phyloP scores from a whole-genome alignment of 1,140 invertebrate genomes.

The Drosophila lacertosa region DNA sequence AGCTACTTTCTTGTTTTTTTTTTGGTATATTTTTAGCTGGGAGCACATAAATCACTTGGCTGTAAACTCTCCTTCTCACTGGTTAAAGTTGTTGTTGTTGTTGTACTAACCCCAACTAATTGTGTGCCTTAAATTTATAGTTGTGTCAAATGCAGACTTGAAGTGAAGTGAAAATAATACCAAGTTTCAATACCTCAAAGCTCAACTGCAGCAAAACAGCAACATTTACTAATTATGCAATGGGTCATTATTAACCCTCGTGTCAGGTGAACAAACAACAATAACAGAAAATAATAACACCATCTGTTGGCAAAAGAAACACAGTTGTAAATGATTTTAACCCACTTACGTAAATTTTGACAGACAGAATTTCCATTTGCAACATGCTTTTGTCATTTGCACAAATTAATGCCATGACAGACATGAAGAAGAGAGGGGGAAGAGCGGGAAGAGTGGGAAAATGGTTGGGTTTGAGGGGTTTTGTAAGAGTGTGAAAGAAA shows the following conservation, averaged over 20 bases:
- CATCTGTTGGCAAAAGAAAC: constrained; percentile 19
- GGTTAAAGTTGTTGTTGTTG: constrained; percentile 14
- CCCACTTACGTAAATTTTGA: constrained; percentile 70
- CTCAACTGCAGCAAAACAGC: constrained; percentile 8
- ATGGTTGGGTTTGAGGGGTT: background rate
- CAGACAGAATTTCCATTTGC: constrained; percentile 76
- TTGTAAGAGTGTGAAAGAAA: too few relatives aligned
- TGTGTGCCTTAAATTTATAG: constrained; percentile 68
- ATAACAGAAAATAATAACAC: background rate
- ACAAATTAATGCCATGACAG: constrained; percentile 69
- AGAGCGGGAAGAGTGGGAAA: background rate
- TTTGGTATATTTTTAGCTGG: constrained; percentile 46
- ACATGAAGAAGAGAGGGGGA: background rate
- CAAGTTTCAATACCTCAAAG: constrained; percentile 32
- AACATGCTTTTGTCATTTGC: constrained; percentile 80
- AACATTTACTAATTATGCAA: constrained; percentile 67
- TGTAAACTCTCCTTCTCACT: constrained; percentile 6
- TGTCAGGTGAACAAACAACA: constrained; percentile 50
- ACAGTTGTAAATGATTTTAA: constrained; percentile 67
- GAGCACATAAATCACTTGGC: constrained; percentile 68
- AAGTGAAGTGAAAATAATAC: constrained; percentile 22
- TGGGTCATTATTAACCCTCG: constrained; percentile 65
- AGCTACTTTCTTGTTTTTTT: constrained; percentile 37
- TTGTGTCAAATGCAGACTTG: constrained; percentile 73
- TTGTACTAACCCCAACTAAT: constrained; percentile 47